These are phyloP conservation scores for Chymomyza caudatula DNA, from an alignment of 2,888 invertebrate species.

Conservation along the genomic window DNA sequence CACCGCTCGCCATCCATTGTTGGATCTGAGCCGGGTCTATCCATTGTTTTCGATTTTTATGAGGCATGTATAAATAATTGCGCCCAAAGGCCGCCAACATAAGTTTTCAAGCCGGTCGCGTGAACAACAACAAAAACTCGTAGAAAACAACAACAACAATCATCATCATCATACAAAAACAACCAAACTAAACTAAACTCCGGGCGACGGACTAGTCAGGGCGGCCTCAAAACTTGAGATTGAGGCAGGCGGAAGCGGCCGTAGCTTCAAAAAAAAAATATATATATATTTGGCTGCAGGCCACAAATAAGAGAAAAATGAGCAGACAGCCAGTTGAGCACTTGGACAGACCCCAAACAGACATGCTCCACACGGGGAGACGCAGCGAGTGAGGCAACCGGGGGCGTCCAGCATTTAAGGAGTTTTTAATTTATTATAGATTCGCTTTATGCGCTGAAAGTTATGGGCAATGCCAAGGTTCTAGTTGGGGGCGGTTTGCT, in stretches of 20 bases:
- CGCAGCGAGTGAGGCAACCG: constrained; percentile 39
- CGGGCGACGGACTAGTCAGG: not conserved
- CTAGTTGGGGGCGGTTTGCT: constrained; percentile 16
- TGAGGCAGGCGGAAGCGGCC: not conserved
- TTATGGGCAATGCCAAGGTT: constrained; percentile 12
- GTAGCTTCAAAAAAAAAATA: constrained; percentile 10
- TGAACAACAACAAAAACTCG: constrained; percentile 21
- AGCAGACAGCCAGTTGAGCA: not conserved
- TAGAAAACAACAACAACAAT: not conserved
- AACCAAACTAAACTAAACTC: constrained; percentile 44
- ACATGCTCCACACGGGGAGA: not conserved
- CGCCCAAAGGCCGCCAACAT: constrained; percentile 75
- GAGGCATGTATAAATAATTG: constrained; percentile 76
- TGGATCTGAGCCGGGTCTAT: constrained; percentile 25
- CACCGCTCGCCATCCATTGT: constrained; percentile 3
- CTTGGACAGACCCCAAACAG: not conserved
- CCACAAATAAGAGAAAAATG: constrained; percentile 51
- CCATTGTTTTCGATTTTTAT: constrained; percentile 74
- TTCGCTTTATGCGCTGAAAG: constrained; percentile 53
- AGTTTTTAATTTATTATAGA: constrained; percentile 76
- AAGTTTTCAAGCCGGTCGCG: constrained; percentile 72
- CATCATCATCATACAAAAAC: not conserved
- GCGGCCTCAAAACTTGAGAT: not conserved
- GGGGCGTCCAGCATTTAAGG: constrained; percentile 71
- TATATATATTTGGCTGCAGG: constrained; percentile 43